Percentiles rank a stretch among this genome's conserved stretches.
These are phyloP conservation scores for Drosophila seguyi DNA, from an alignment of 1,140 invertebrate genomes.

Conservation along the genomic window DNA sequence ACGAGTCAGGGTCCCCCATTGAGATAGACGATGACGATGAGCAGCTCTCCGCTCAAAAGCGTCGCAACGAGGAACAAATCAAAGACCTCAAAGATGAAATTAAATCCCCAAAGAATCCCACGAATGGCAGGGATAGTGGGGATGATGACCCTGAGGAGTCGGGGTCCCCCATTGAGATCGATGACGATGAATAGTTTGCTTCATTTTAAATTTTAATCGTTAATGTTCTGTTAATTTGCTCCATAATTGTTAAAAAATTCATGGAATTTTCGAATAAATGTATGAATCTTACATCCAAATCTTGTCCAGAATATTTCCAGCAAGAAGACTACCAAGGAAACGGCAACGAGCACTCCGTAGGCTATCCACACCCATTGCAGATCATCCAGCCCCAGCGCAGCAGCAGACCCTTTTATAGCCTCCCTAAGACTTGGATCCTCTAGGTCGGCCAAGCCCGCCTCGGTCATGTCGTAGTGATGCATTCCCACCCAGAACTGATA, in stretches of 20 bases:
- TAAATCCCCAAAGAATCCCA: constrained; percentile 42
- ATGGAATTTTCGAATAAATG: constrained; percentile 17
- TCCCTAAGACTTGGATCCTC: constrained; percentile 34
- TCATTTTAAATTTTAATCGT: not conserved
- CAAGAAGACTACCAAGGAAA: constrained; percentile 5
- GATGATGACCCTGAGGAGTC: constrained; percentile 48
- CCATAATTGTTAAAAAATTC: constrained; percentile 6
- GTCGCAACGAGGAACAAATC: constrained; percentile 61
- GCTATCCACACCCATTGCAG: constrained; percentile 48
- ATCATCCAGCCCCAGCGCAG: constrained; percentile 19
- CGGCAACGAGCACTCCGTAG: constrained; percentile 16
- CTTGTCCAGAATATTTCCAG: constrained; percentile 27
- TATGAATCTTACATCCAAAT: not conserved
- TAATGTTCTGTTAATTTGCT: constrained; percentile 25
- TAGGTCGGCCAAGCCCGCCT: constrained; percentile 49
- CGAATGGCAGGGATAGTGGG: not conserved
- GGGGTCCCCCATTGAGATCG: constrained; percentile 53
- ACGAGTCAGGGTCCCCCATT: constrained; percentile 41
- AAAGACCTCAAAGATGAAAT: constrained; percentile 75
- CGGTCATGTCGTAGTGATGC: constrained; percentile 67
- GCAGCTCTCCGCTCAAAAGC: constrained; percentile 51
- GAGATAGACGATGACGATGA: too few relatives aligned
- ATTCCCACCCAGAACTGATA: constrained; percentile 60
- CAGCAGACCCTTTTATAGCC: not conserved
- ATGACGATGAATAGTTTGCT: constrained; percentile 44